phyloP scores from a whole-genome alignment of 2,113 vertebrate species.

The Myxocyprinus asiaticus region DNA sequence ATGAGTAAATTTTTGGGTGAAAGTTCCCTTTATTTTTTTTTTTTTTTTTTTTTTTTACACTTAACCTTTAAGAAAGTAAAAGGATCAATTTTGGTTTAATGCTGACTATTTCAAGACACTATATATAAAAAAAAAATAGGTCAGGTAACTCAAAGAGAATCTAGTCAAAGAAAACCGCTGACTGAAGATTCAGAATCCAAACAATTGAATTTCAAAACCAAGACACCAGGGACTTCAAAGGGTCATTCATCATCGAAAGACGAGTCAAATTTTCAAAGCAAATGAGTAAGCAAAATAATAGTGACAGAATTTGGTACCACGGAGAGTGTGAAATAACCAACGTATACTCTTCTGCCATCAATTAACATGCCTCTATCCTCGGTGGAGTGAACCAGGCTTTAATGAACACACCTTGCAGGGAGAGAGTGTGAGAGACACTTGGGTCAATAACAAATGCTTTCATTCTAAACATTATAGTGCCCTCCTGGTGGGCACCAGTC shows the following conservation, averaged over 20 bases:
- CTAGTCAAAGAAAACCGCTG: neutral
- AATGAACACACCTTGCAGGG: conserved; percentile 37
- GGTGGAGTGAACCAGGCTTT: conserved; percentile 29
- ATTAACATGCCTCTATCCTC: conserved; percentile 19
- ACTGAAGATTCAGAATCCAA: neutral
- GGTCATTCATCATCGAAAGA: neutral
- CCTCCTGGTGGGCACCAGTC: conserved; percentile 39
- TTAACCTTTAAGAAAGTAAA: too few species aligned
- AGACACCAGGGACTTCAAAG: conserved; percentile 1
- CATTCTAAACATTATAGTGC: conserved; percentile 23
- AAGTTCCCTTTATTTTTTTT: too few species aligned
- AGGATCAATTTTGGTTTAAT: too few species aligned
- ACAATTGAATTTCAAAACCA: neutral
- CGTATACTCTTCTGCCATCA: neutral
- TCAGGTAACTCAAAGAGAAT: too few species aligned
- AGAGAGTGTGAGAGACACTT: conserved; percentile 12
- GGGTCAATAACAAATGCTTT: conserved; percentile 45
- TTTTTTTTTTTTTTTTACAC: too few species aligned
- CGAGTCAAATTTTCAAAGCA: neutral
- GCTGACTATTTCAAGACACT: too few species aligned
- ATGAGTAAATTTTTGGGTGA: too few species aligned
- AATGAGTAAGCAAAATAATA: neutral
- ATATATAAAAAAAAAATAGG: too few species aligned
- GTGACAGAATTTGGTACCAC: neutral
- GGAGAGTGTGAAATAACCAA: conserved; percentile 15